Base-by-base conservation (phyloP, 2,113 vertebrate genomes). In the Coryphaenoides rupestris region DNA sequence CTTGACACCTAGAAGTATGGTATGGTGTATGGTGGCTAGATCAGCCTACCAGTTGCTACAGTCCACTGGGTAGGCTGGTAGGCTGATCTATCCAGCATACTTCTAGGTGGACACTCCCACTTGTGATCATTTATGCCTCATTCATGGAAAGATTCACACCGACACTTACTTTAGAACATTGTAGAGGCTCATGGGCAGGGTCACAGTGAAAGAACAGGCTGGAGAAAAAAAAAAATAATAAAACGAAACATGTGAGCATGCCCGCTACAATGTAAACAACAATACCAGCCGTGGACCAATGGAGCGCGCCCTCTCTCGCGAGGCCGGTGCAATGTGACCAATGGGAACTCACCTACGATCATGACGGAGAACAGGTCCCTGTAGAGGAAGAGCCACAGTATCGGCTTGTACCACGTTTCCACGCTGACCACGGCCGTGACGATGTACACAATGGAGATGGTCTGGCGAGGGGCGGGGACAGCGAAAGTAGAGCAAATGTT, bases 361-460 rank as follows among this genome's bases (percentile, higher is more conserved):
- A 99, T 95, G 63, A 93, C 54, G 76, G 91, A 94, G 91, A 99
- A 99, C 78, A 99, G 86, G 88, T 99, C 96, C 91, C 95, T 92
- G 84, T 99, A 99, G 77, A 93, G 92, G 85, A 98, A 87, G 86
- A 88, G 92, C 88, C 92, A 94, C 73, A 95, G 73, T 78, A 95
- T 81, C 54, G 95, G 94, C 77, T 90, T 84, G 89, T 97, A 95
- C 97, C 97, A 99, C 60, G 93, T 94, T 88, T 99, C 97, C 68
- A 99, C 96, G 58, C 96, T 96, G 28, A 99, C 95, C 79, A 96
- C 81, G 3, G 97, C 91, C 24, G 97, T 99, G 82, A 99, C 88
- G 83, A 99, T 88, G 90, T 98, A 99, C 78, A 99, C 95, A 14
- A 96, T 72, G 23, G 97, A 98, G 87, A 99, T 96, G 64, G 97